Evolutionary conservation across 2,113 vertebrate genomes (phyloP).

Genomic region (Physeter macrocephalus): DNA sequence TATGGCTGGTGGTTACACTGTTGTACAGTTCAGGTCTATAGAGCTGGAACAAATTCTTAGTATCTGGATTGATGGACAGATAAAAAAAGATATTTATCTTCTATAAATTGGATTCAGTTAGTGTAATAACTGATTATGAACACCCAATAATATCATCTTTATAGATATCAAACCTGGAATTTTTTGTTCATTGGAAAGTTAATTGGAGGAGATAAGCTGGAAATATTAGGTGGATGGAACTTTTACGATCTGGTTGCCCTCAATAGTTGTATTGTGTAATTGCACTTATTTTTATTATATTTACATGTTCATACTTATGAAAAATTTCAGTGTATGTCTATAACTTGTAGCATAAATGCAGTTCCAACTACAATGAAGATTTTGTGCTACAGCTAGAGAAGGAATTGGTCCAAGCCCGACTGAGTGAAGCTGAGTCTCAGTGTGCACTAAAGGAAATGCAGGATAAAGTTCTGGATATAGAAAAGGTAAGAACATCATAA

Average conservation of each 20-base stretch:
- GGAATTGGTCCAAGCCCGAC: conserved; percentile 94
- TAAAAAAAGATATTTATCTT: background rate
- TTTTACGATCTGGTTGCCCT: background rate
- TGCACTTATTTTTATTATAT: conserved; percentile 39
- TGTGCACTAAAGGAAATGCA: conserved; percentile 99
- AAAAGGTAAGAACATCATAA: conserved; percentile 85
- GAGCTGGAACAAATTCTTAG: background rate
- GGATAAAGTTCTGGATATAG: conserved; percentile 97
- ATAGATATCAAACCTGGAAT: background rate
- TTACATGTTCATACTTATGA: background rate
- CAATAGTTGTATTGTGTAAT: background rate
- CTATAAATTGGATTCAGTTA: background rate
- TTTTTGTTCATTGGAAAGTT: background rate
- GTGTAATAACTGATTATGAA: background rate
- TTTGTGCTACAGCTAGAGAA: conserved; percentile 95
- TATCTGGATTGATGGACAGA: background rate
- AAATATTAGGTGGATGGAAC: background rate
- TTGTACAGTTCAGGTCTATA: background rate
- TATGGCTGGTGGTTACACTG: background rate
- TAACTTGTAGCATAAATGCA: conserved; percentile 88
- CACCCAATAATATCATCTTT: background rate
- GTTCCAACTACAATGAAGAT: conserved; percentile 92
- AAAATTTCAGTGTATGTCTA: conserved; percentile 72
- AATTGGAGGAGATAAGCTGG: background rate
- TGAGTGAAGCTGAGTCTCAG: conserved; percentile 96